Base-by-base conservation (phyloP, 2,113 vertebrate species). In the Phoenicopterus ruber region DNA sequence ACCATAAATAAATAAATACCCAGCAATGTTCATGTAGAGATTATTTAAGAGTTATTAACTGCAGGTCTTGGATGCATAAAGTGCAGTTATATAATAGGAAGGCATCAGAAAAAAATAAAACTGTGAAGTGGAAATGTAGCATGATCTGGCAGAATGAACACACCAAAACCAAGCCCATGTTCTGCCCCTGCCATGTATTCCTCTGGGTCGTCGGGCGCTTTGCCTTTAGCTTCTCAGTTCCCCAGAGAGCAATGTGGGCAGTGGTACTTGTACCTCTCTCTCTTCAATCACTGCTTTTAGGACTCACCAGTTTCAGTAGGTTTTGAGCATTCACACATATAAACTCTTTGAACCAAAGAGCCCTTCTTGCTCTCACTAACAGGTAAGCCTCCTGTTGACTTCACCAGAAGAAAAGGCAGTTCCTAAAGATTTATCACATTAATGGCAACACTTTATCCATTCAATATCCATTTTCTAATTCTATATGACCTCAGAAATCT, bases 1-100 rank as follows among this genome's bases (percentile, higher is more conserved):
- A 66, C 18, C 65, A 95, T 88, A 82, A 97, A 97, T 96, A 92
- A 96, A 94, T 88, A 94, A 97, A 83, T 42, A 92, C n/a, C 11
- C 58, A 93, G 63, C 28, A 66, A 50, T 83, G 63, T 49, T 97
- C 78, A 59, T 84, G 61, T 20, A 83, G 67, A 81, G 61, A 54
- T 67, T 90, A 70, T 72, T 90, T 71, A 94, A 94, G 73, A 78
- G 59, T 86, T 92, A 65, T 73, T 92, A 89, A 85, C 85, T 90
- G 16, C 31, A 62, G 34, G 71, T 61, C 72, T 73, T 83, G 67
- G 52, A 67, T 62, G 40, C 32, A 77, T 22, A 42, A 96, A 97
- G 67, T 96, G 55, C 36, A 94, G 46, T 92, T 94, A 92, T 31
- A 18, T 58, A 91, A 93, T 6, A 83, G 25, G 29, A 66, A 70